Evolutionary conservation across 2,888 invertebrate species (phyloP), one percentile per base, ranked within the genome.

Genomic region (Nomada goodeniana): DNA sequence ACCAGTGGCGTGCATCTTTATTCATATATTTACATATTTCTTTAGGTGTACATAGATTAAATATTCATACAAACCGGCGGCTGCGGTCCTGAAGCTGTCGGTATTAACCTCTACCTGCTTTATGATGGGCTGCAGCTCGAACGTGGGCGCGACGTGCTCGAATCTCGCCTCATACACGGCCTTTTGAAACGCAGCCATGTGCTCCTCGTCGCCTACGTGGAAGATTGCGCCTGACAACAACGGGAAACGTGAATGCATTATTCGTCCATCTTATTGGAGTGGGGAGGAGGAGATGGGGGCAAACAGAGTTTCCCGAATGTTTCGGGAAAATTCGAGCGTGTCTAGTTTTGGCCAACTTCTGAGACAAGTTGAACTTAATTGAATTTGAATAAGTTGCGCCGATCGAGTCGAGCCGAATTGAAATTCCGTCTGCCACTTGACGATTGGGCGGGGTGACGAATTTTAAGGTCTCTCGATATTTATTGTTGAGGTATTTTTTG

Each of bases 171-270:
- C 84, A 26, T 74, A 50, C 23, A 92, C 85, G 36, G 92, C 93
- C 76, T 84, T 87, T 50, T 42, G 13, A 67, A 93, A 92, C 26
- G 91, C 90, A 44, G 76, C 72, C 52, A 76, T 69, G 61, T 89
- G 84, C 67, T 90, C 89, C 47, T 88, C 89, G 60, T 92, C 91
- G n/a, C 85, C 90, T 23, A 76, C 86, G 80, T 92, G 91, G 85
- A 92, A 93, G 75, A 93, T 92, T n/a, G 90, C 91, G 68, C 92
- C 93, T 93, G 86, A 69, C 67, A 82, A 82, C 70, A 78, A 77
- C 18, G 44, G 36, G 44, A 53, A 69, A 80, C 70, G 80, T 61
- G 57, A 47, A 80, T 23, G 47, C 74, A 74, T 61, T 79, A 80
- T 65, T 57, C 61, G 23, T 5, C 0, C 47, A 47, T 18, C 69